These are phyloP conservation scores for Euclidia mi DNA, from an alignment of 2,888 invertebrate species.

Conservation along the genomic window DNA sequence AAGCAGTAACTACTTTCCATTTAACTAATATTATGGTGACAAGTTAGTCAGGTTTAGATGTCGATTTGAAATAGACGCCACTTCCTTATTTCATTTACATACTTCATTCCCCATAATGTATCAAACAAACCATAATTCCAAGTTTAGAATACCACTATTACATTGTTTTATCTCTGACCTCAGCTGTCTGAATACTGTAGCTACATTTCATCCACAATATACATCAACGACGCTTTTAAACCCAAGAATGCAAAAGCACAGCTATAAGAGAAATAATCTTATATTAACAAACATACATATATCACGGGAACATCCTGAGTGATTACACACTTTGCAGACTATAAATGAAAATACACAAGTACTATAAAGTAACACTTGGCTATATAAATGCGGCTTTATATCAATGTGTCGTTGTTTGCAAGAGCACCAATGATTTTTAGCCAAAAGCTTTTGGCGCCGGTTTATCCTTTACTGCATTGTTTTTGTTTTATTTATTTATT, in stretches of 20 bases:
- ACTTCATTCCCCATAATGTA: too few species aligned
- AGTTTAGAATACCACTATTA: too few species aligned
- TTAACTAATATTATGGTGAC: too few species aligned
- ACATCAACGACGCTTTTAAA: not conserved
- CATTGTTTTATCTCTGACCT: not conserved
- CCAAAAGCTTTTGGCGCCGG: constrained; percentile 51
- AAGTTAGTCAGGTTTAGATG: too few species aligned
- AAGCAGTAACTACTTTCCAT: too few species aligned
- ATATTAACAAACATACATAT: constrained; percentile 24
- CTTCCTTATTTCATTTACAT: too few species aligned
- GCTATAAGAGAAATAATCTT: not conserved
- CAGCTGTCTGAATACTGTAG: not conserved
- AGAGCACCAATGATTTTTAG: constrained; percentile 43
- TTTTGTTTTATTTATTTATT: too few species aligned
- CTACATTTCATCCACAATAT: not conserved
- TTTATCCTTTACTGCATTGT: constrained; percentile 36
- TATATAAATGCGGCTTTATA: constrained; percentile 24
- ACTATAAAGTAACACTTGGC: constrained; percentile 11
- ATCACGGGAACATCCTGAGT: constrained; percentile 22
- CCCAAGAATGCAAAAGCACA: not conserved
- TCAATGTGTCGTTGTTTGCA: constrained; percentile 45
- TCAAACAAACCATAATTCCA: too few species aligned
- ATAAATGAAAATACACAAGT: constrained; percentile 36
- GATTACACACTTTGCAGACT: constrained; percentile 33
- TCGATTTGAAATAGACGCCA: too few species aligned